Base-by-base conservation (phyloP, 2,113 vertebrate genomes). In the Oreochromis aureus region DNA sequence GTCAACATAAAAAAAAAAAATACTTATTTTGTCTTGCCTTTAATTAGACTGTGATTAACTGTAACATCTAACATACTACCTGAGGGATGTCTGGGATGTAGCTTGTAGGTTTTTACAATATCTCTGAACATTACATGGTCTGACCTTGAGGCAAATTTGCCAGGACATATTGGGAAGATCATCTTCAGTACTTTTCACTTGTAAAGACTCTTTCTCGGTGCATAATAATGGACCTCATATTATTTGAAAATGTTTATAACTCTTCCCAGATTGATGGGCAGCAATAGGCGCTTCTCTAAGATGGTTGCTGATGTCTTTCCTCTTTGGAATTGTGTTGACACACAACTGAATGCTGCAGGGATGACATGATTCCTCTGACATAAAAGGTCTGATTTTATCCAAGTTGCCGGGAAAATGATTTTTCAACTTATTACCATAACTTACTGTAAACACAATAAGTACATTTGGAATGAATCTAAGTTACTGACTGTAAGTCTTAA, bases 271-370 rank as follows among this genome's bases (percentile, higher is more conserved):
- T 6, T 27, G 66, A 73, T 73, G 5, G 19, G 39, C 39, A 46
- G 13, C 1, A 73, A 5, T 0, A 5, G 0, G 27, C 15, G 5
- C 22, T 73, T 46, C 22, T 71, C n/a, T 4, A 0, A 46, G 13
- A 0, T 71, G n/a, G 39, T 44, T 46, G 66, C 13, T 27, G 39
- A 71, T 71, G 66, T 1, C 66, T 27, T 44, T 73, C 66, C 66
- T 44, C 2, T 16, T 44, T 0, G 7, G 66, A 24, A 3, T 73
- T 46, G 39, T 73, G 39, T 73, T 27, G 39, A 73, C 13, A 46
- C 24, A 46, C 13, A 6, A 4, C 13, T 73, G 22, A 3, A 46
- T 73, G 69, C 69, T 46, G 24, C 16, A 51, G 48, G 16, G 16
- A 7, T 18, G 16, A 4, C 48, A 51, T 7, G 16, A 51, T 51